Evolutionary conservation across 1,140 invertebrate species (phyloP), one percentile per base, ranked within the genome.

Genomic region (Chrysoperla carnea): DNA sequence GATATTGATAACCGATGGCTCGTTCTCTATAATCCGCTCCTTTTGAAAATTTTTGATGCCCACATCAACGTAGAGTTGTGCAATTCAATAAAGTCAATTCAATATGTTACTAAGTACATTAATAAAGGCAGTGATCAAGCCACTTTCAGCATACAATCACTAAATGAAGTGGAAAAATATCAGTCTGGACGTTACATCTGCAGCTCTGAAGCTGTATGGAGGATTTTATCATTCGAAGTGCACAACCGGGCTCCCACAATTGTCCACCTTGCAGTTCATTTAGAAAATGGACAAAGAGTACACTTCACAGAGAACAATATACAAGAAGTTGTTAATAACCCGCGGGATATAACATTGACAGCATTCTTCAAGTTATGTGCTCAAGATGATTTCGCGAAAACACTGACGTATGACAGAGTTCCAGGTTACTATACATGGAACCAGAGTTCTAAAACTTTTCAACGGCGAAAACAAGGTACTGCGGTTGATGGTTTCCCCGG

Each of bases 61-160:
- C 66, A 69, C 47, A 59, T 64, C 28, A 70, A 70, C 46, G 61
- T 69, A 11, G 62, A 70, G 48, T 58, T 52, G 43, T 69, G 61
- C 48, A 56, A 55, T 49, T 66, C 63, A 1, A 56, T 70, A n/a
- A n/a, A n/a, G n/a, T n/a, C n/a, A n/a, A n/a, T n/a, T n/a, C n/a
- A n/a, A n/a, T n/a, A n/a, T n/a, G n/a, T n/a, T n/a, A n/a, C n/a
- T n/a, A 15, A 64, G 47, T 66, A 62, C 50, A 52, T 66, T 12
- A 55, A 57, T 37, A 65, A 64, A 56, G 58, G 58, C 13, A 60
- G 50, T 46, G 59, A 64, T 51, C 52, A 55, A 54, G 59, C 60
- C 36, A 23, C 17, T 23, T 23, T 23, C 17, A 23, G 17, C 17
- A 23, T 23, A 23, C 17, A 23, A 23, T 23, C 17, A 23, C 17